Evolutionary conservation across 2,888 invertebrate species (phyloP), one percentile per base, ranked within the genome.

Genomic region (Drosophila mettleri): DNA sequence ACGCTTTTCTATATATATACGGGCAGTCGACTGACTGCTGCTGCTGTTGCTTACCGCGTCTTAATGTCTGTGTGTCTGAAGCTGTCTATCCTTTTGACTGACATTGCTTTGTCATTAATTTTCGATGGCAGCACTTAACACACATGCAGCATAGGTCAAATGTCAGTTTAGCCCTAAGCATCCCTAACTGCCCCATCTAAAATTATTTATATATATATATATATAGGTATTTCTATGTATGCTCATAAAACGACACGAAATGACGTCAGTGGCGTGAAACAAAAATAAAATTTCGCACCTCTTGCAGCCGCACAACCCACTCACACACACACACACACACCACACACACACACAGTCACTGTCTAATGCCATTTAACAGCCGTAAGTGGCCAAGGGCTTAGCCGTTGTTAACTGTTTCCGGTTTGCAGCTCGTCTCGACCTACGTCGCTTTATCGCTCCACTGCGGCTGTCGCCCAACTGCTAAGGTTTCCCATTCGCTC

Each of bases 71-170:
- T 61, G 22, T 22, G 41, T 24, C 67, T 64, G 18, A 52, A 65
- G 61, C 65, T 87, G 88, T 88, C 86, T 83, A 78, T 88, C 78
- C 73, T 59, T 80, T 85, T 88, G 91, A 89, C 87, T 84, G 91
- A 89, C 91, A 91, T 90, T 89, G 89, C 89, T 90, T 90, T 90
- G 88, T 86, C 90, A 91, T 90, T 91, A 89, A 89, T 91, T 90
- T 90, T 88, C 85, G 77, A 85, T 77, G 85, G 80, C 76, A 80
- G 80, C 86, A 86, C 86, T 87, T 89, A 87, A 80, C 86, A 74
- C 78, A 81, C 78, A 73, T 74, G 72, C 73, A 65, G 75, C 74
- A 77, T 73, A 79, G 87, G 85, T 86, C 79, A 86, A 87, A 79
- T 79, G 82, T 81, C 87, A 76, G 57, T 39, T 34, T 49, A 49